Evolutionary conservation across 2,797 vertebrate species (phyloP).

Genomic region (Typhlichthys eigenmanni): DNA sequence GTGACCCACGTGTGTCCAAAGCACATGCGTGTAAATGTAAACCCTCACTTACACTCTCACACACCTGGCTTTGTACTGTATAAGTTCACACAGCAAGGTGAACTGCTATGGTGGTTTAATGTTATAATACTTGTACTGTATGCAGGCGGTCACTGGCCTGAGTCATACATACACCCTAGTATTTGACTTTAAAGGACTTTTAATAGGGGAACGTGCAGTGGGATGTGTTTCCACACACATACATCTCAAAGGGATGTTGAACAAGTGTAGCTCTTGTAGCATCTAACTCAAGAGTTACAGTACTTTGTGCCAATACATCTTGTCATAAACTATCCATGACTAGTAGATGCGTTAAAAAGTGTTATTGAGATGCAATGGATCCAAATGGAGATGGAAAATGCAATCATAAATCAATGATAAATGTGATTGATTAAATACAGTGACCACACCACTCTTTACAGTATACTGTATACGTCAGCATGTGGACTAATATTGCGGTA

Average conservation of each 20-base stretch:
- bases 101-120: conserved; percentile 17
- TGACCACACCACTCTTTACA: no score
- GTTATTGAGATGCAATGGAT: no score
- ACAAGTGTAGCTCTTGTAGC: no score
- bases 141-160: conserved; percentile 30
- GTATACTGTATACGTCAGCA: no score
- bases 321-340: no score
- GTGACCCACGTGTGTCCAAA: conserved; percentile 4
- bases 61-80: conserved; percentile 9
- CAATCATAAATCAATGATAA: no score
- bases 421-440: no score
- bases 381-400: no score
- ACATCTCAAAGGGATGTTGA: not conserved
- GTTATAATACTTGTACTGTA: not conserved
- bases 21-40: conserved; percentile 6
- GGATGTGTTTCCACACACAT: conserved; percentile 50
- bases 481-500: no score
- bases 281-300: no score
- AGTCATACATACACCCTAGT: conserved; percentile 35
- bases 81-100: conserved; percentile 17
- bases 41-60: conserved; percentile 14
- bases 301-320: no score
- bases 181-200: conserved; percentile 24
- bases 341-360: no score
- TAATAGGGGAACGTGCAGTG: conserved; percentile 48